Evolutionary conservation across 2,888 invertebrate genomes (phyloP), one percentile per base, ranked within the genome.

Genomic region (Brenthis ino): DNA sequence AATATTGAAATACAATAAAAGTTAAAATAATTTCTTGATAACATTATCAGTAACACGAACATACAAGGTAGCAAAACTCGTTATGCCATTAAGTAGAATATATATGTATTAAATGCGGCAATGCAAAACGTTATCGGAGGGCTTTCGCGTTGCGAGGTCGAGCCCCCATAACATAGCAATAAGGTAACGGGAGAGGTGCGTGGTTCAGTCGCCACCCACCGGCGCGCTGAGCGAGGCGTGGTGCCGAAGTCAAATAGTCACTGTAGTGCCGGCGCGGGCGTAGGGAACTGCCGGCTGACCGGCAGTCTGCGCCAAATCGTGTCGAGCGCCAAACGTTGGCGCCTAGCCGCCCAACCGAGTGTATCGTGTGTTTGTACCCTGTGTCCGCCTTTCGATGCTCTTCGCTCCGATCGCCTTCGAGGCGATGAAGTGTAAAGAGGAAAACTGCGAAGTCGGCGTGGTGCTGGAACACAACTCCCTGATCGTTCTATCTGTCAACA

Each of bases 381-480:
- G 87, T 87, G 86, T 85, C 79, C 82, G 83, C 86, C 82, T 84
- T 87, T 90, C 89, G 84, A 93, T 92, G 92, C 91, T 91, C 91
- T 91, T 91, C 88, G 86, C 92, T 91, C 88, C 89, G 77, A 90
- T 93, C 91, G 92, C 91, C 89, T 86, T 85, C 73, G 89, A 89
- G 89, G 92, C 93, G 93, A 93, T 93, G 93, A 93, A 93, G 93
- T 93, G 93, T 87, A 93, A 93, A 88, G 93, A 91, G 90, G 93
- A 91, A 86, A 93, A 93, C 84, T 93, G 93, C 82, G 93, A 93
- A 85, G 93, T 93, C 74, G 93, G 93, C 82, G 92, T 93, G 84
- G 87, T 93, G 78, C 87, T 92, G 79, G 93, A 92, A 80, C 91
- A 88, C 85, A 92, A 93, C 83, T 93, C 93, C 69, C 79, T 93